These are phyloP conservation scores for Poeciliopsis infans DNA, from an alignment of 2,797 vertebrate species.

Conservation along the genomic window DNA sequence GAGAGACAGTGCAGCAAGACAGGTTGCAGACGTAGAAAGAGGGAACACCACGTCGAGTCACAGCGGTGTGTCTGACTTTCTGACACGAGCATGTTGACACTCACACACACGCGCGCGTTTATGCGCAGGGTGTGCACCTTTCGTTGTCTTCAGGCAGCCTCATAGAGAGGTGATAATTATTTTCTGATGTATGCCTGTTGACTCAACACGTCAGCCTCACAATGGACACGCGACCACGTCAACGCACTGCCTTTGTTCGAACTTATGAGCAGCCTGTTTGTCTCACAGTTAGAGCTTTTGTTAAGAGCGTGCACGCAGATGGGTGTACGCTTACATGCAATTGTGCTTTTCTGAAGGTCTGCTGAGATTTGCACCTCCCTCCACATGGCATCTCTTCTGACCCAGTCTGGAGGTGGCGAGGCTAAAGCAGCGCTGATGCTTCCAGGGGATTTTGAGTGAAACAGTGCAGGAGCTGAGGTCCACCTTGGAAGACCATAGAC, in stretches of 20 bases:
- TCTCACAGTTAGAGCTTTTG: constrained; percentile 59
- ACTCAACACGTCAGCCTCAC: constrained; percentile 48
- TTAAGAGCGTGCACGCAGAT: constrained; percentile 29
- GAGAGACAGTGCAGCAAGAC: constrained; percentile 33
- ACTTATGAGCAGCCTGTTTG: constrained; percentile 64
- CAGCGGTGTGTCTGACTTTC: constrained; percentile 53
- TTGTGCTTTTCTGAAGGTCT: constrained; percentile 21
- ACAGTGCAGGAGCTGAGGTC: constrained; percentile 65
- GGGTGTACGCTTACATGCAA: constrained; percentile 33
- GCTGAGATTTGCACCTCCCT: constrained; percentile 62
- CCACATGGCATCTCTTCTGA: constrained; percentile 56
- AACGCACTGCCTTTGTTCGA: constrained; percentile 41
- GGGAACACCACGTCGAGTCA: constrained; percentile 32
- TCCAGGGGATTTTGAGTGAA: constrained; percentile 59
- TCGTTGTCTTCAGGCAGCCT: constrained; percentile 56
- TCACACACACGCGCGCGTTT: constrained; percentile 21
- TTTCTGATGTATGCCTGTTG: constrained; percentile 56
- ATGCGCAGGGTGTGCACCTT: constrained; percentile 52
- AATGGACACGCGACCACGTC: constrained; percentile 40
- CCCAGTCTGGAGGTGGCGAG: constrained; percentile 63
- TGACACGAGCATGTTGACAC: constrained; percentile 36
- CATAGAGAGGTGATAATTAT: constrained; percentile 76
- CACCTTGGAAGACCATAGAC: constrained; percentile 45
- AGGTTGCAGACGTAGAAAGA: constrained; percentile 21
- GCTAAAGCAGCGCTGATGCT: constrained; percentile 55